Conservation (phyloP, 2,888 invertebrate genomes). For the Scotopteryx bipunctaria region DNA sequence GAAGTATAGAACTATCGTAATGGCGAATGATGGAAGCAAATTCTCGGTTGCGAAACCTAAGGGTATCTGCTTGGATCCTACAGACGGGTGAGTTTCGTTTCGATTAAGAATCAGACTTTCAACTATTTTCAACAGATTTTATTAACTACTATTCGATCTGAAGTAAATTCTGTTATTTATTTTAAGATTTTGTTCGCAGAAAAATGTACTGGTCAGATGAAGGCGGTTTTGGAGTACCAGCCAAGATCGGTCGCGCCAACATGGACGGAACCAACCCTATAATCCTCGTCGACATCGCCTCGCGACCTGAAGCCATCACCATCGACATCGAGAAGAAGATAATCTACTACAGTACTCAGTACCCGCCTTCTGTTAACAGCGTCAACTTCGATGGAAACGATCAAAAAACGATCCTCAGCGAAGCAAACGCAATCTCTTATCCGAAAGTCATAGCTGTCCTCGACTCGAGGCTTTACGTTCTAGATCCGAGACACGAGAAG, state of each 20-base stretch:
- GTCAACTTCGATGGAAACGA: conserved; percentile 90
- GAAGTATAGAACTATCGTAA: conserved; percentile 91
- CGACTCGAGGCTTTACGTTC: conserved; percentile 91
- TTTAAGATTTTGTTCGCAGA: conserved; percentile 63
- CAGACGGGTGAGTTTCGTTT: conserved; percentile 86
- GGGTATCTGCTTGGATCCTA: conserved; percentile 94
- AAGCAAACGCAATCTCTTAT: conserved; percentile 87
- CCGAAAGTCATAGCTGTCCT: conserved; percentile 93
- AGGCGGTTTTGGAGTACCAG: conserved; percentile 94
- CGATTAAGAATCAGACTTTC: neutral
- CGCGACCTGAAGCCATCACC: conserved; percentile 91
- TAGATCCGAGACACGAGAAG: conserved; percentile 95
- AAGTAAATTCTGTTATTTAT: too few relatives aligned
- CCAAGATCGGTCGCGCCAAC: conserved; percentile 94
- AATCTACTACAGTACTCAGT: conserved; percentile 94
- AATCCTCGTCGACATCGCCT: conserved; percentile 87
- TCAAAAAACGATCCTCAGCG: conserved; percentile 86
- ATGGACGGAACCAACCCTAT: conserved; percentile 95
- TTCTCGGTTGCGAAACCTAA: conserved; percentile 94
- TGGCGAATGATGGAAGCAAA: conserved; percentile 94
- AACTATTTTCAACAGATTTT: too few relatives aligned
- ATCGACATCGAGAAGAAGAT: conserved; percentile 92
- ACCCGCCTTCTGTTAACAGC: conserved; percentile 87
- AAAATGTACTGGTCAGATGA: conserved; percentile 98
- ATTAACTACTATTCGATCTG: too few relatives aligned